Evolutionary conservation across 2,888 invertebrate species (phyloP).

Genomic region (Zaprionus bogoriensis): DNA sequence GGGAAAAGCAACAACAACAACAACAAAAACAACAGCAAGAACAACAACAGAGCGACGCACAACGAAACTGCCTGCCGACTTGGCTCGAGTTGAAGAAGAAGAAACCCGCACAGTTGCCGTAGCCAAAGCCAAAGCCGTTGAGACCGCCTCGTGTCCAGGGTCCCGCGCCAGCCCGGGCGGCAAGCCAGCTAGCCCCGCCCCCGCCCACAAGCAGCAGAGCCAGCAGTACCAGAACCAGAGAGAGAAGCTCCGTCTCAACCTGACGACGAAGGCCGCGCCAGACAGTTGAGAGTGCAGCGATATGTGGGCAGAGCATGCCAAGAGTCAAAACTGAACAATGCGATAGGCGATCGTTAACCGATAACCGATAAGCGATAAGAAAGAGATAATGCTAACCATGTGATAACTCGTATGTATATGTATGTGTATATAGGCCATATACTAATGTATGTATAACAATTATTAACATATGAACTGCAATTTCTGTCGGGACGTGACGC

Average conservation of each 20-base stretch:
- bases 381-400: constrained; percentile 50
- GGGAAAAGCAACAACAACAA: constrained; percentile 15
- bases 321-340: constrained; percentile 25
- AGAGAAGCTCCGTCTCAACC: constrained; percentile 37
- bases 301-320: constrained; percentile 44
- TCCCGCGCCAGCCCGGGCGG: constrained; percentile 21
- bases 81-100: constrained; percentile 3
- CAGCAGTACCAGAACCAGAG: constrained; percentile 33
- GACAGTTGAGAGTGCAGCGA: constrained; percentile 70
- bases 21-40: constrained; percentile 8
- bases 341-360: constrained; percentile 48
- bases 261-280: constrained; percentile 25
- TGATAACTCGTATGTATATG: constrained; percentile 73
- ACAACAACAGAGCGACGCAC: constrained; percentile 26
- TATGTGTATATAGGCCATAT: constrained; percentile 70
- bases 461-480: constrained; percentile 61
- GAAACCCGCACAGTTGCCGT: neutral
- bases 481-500: constrained; percentile 42
- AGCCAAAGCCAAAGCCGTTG: constrained; percentile 11
- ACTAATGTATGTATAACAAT: constrained; percentile 55
- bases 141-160: constrained; percentile 38
- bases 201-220: constrained; percentile 18
- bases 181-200: constrained; percentile 14
- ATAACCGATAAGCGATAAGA: constrained; percentile 21
- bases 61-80: constrained; percentile 7